phyloP scores from a whole-genome alignment of 2,888 invertebrate species.

The Meganola albula region DNA sequence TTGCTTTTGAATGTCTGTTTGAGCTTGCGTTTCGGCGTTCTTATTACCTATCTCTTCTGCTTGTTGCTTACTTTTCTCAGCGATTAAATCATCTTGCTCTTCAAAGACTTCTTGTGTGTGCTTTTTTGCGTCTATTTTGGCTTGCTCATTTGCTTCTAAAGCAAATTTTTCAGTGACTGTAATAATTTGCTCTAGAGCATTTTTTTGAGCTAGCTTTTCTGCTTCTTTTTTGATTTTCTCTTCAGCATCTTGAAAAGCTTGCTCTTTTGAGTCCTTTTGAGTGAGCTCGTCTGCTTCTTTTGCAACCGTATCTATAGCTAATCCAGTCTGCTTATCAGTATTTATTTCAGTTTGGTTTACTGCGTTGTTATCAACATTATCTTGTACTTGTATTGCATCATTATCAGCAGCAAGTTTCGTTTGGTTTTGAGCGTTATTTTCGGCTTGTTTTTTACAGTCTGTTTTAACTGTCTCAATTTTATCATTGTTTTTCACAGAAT shows the following conservation, averaged over 20 bases:
- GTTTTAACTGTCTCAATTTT: constrained; percentile 3
- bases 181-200: background rate
- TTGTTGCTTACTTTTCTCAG: background rate
- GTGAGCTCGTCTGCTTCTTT: background rate
- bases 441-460: background rate
- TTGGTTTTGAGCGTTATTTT: too few species aligned
- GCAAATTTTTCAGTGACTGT: constrained; percentile 17
- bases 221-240: constrained; percentile 3
- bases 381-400: background rate
- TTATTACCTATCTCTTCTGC: too few species aligned
- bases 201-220: background rate
- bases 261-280: too few species aligned
- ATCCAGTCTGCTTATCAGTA: constrained; percentile 2
- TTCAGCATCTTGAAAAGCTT: background rate
- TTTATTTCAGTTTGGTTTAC: constrained; percentile 4
- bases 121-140: background rate
- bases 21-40: too few species aligned
- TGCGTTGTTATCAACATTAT: too few species aligned
- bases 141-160: constrained; percentile 25
- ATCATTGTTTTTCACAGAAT: background rate
- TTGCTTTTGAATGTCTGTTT: too few species aligned
- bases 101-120: background rate
- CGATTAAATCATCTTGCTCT: too few species aligned
- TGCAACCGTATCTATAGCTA: too few species aligned
- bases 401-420: background rate